Conservation (phyloP, 2,113 vertebrate genomes). For the Solenodon paradoxus region DNA sequence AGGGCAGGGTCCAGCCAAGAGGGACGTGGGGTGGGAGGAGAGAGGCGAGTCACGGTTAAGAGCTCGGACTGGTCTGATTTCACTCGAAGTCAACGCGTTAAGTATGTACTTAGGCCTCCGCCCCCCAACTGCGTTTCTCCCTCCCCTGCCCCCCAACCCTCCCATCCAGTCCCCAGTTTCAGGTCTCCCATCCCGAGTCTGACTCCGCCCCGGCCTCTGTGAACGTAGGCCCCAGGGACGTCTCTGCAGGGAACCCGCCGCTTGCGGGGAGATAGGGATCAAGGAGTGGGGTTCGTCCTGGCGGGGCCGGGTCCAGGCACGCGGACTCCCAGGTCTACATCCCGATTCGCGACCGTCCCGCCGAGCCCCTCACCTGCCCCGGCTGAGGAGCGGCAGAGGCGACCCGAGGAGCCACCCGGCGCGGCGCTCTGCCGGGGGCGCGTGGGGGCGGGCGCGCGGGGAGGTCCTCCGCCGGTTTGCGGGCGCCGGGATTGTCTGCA, state of each 20-base stretch:
- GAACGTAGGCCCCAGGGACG: not conserved
- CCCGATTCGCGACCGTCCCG: not conserved
- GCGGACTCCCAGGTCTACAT: not conserved
- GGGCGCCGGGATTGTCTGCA: conserved; percentile 49
- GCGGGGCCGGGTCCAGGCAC: not conserved
- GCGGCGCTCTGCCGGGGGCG: not conserved
- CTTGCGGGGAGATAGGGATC: not conserved
- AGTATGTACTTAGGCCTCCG: conserved; percentile 67
- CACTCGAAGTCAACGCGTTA: conserved; percentile 55
- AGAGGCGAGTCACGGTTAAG: not conserved
- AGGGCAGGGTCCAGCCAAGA: not conserved
- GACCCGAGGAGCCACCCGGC: not conserved
- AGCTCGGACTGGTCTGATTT: conserved; percentile 47
- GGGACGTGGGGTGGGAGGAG: not conserved
- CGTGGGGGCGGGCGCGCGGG: conserved; percentile 16
- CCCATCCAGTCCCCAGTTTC: not conserved
- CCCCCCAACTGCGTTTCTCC: conserved; percentile 54
- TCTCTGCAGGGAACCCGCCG: not conserved
- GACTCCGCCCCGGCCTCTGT: conserved; percentile 54
- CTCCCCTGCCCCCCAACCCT: not conserved
- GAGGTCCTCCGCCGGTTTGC: conserved; percentile 41
- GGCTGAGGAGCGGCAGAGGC: not conserved
- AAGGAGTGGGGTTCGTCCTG: not conserved
- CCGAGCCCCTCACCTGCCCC: conserved; percentile 61
- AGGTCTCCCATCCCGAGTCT: conserved; percentile 29